Evolutionary conservation across 2,888 invertebrate genomes (phyloP).

Genomic region (Eupithecia dodoneata): DNA sequence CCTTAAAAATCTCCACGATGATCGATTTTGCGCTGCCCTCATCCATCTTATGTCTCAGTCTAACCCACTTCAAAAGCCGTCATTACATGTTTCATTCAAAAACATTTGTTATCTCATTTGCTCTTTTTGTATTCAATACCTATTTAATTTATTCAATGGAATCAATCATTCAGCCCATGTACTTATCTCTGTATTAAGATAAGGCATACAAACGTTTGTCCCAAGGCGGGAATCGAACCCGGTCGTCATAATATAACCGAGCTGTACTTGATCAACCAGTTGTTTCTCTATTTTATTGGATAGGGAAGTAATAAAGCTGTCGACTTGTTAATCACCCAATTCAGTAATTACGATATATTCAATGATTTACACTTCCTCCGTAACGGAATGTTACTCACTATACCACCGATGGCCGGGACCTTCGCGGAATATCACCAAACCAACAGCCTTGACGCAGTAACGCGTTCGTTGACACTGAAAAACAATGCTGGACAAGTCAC

Average conservation of each 20-base stretch:
- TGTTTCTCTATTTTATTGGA: constrained; percentile 1
- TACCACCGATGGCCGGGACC: not conserved
- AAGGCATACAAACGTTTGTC: not conserved
- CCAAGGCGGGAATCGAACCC: too few relatives aligned
- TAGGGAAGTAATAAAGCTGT: constrained; percentile 27
- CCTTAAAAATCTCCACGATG: too few relatives aligned
- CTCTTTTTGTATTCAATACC: not conserved
- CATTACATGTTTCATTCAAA: not conserved
- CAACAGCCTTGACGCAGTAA: constrained; percentile 45
- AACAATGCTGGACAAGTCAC: constrained; percentile 12
- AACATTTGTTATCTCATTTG: not conserved
- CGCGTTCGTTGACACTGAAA: constrained; percentile 47
- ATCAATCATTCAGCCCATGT: not conserved
- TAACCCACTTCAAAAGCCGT: too few relatives aligned
- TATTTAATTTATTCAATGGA: not conserved
- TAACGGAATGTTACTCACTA: constrained; percentile 25
- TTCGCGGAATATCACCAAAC: constrained; percentile 35
- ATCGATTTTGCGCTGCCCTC: too few relatives aligned
- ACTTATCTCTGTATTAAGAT: not conserved
- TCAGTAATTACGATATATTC: constrained; percentile 18
- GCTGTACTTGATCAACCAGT: not conserved
- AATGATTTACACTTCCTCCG: constrained; percentile 1
- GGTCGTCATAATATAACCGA: not conserved
- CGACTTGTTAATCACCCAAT: constrained; percentile 19
- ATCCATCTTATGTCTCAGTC: not conserved